Base-by-base conservation (phyloP, 1,140 invertebrate genomes). In the Lysiphlebus fabarum region DNA sequence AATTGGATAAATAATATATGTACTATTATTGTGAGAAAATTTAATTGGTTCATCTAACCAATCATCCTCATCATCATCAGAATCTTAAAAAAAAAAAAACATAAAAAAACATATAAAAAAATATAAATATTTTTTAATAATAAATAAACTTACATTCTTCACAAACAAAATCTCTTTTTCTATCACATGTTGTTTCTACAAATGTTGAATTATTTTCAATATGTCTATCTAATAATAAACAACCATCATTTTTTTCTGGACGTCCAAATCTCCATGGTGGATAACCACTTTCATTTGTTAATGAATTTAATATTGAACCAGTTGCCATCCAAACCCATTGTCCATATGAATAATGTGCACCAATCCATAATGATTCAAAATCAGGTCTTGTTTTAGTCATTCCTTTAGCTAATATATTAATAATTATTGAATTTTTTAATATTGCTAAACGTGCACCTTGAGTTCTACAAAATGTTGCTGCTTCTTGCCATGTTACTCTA, bases 281-380 rank as follows among this genome's bases (percentile, higher is more conserved):
- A 57, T 68, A 70, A 12, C 69, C 69, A 53, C 42, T 63, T 40
- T 66, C 58, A 38, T 67, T 62, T 6, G 56, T 65, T 36, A 65
- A 5, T 5, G 62, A 34, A 58, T 61, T 67, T 37, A 72, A 54
- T 37, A 60, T 54, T 7, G 61, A 54, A 10, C 70, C 70, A 9
- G 66, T 66, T 33, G 69, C 51, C 59, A 70, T 59, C 69, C 67
- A 72, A 4, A 58, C 56, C 69, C 65, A 72, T 43, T 67, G 62
- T 2, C 66, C 66, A 36, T 68, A 67, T 6, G 59, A 64, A 49
- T 61, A 68, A 56, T 64, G 58, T 11, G 67, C 67, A 0, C 69
- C 70, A 53, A 72, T 66, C 70, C 68, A 72, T 10, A 69, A 63
- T 7, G 45, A 63, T 56, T 72, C 69, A 14, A 72, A 72, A 53